phyloP scores from a whole-genome alignment of 2,888 invertebrate species.

The Iphiclides podalirius region DNA sequence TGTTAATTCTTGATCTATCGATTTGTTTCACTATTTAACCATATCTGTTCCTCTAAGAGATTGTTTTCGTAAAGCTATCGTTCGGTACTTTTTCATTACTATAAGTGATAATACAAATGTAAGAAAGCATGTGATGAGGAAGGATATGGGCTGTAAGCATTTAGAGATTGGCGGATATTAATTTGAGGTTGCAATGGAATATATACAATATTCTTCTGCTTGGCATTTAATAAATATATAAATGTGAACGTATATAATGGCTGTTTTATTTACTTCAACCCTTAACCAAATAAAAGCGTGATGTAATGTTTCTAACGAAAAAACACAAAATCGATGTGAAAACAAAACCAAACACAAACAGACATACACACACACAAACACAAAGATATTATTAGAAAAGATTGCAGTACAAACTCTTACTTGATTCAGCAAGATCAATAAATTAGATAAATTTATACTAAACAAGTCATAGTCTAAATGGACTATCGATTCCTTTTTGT shows the following conservation, averaged over 20 bases:
- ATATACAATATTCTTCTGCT: constrained; percentile 36
- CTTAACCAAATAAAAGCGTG: not conserved
- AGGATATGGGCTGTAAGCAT: constrained; percentile 15
- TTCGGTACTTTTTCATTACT: constrained; percentile 2
- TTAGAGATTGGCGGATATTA: constrained; percentile 7
- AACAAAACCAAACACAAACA: too few species aligned
- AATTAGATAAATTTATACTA: too few species aligned
- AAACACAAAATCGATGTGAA: not conserved
- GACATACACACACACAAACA: not conserved
- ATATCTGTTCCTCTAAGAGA: not conserved
- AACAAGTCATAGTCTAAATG: too few species aligned
- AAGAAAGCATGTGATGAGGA: constrained; percentile 8
- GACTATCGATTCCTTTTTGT: too few species aligned
- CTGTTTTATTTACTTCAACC: constrained; percentile 32
- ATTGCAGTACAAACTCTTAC: too few species aligned
- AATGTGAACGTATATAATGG: constrained; percentile 33
- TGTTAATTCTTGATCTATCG: not conserved
- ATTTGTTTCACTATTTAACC: constrained; percentile 9
- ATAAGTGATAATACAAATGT: constrained; percentile 20
- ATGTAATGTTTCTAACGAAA: not conserved
- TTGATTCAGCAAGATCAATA: too few species aligned
- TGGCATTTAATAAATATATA: constrained; percentile 38
- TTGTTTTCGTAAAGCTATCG: constrained; percentile 1
- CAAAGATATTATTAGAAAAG: too few species aligned
- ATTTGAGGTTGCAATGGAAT: constrained; percentile 39